Evolutionary conservation across 2,797 vertebrate species (phyloP), one percentile per base, ranked within the genome.

Genomic region (Ctenopoma kingsleyae): DNA sequence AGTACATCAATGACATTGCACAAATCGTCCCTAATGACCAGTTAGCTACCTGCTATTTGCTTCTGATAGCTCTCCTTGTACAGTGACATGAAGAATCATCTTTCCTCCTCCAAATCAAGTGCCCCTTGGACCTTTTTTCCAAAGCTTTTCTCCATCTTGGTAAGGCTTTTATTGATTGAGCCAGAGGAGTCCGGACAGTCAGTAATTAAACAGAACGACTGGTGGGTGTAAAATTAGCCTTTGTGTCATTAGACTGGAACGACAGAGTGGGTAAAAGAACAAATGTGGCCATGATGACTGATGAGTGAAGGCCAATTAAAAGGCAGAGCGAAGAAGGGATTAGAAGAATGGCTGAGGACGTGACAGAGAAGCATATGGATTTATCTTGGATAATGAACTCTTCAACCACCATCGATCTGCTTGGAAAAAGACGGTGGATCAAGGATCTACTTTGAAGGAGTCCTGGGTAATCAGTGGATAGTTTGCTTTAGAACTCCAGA

Each of bases 141-240:
- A 58, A 75, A 81, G 76, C 72, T 78, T 86, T 56, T 58, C 66
- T 80, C 81, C 64, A 68, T 87, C 75, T 82, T 51, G 30, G 82
- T 80, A 72, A 65, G 70, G 78, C 87, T 84, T 67, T 93, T 95
- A 94, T 93, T 92, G 93, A 94, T 94, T 87, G 90, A 90, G 70
- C 83, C 67, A 80, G 86, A 91, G 77, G 83, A 84, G 71, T 87
- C 88, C 87, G 91, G 91, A 93, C 93, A 94, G 92, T 92, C 85
- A 88, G 91, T 94, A 94, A 94, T 95, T 94, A 93, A 93, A 94
- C 68, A 56, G 91, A 94, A 92, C 82, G 91, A 94, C 91, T 91
- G 88, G 86, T 88, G 90, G 91, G 93, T 94, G 91, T 94, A 94
- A 94, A 95, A 94, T 94, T 94, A 94, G 93, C 90, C 89, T 93